Evolutionary conservation across 2,888 invertebrate genomes (phyloP), one percentile per base, ranked within the genome.

Genomic region (Lacanobia oleracea): DNA sequence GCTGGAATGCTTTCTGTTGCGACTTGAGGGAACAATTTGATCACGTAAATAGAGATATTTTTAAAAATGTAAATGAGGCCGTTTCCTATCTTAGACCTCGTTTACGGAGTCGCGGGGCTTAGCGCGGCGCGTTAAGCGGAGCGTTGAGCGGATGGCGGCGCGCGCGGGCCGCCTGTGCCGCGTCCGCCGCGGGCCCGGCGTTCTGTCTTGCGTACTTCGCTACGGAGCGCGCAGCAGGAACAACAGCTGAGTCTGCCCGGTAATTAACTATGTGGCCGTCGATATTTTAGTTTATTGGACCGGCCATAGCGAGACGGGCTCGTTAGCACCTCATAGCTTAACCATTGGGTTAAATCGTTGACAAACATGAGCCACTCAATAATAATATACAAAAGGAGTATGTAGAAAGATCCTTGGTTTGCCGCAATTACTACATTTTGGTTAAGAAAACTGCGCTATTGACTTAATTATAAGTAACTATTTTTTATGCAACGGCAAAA

Each of bases 61-160:
- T 14, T 21, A 43, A 12, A 18, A 77, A 61, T 77, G 45, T 51
- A 62, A 50, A 75, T 75, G 78, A 71, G 75, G 75, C 61, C 78
- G 66, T 79, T 75, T 67, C 61, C 71, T 78, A 78, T 69, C 74
- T 71, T 77, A 75, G 75, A 78, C 56, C 78, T 62, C 18, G 71
- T 77, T 75, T 71, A 66, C 66, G 60, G 62, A 73, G 65, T 37
- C 75, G 62, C 61, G 75, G 50, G 77, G 78, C 50, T 53, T 74
- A 27, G 51, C 21, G 71, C 78, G 78, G 43, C 71, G 75, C 21
- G 45, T 71, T 77, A 78, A 61, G 72, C 53, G 56, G 50, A 50
- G 48, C 48, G 60, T 64, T 79, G 75, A 79, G 54, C 73, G 23
- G 33, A 18, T 75, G 45, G 60, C 48, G n/a, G 54, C 56, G 71